phyloP scores from a whole-genome alignment of 2,113 vertebrate species.

The Eulemur rufifrons region DNA sequence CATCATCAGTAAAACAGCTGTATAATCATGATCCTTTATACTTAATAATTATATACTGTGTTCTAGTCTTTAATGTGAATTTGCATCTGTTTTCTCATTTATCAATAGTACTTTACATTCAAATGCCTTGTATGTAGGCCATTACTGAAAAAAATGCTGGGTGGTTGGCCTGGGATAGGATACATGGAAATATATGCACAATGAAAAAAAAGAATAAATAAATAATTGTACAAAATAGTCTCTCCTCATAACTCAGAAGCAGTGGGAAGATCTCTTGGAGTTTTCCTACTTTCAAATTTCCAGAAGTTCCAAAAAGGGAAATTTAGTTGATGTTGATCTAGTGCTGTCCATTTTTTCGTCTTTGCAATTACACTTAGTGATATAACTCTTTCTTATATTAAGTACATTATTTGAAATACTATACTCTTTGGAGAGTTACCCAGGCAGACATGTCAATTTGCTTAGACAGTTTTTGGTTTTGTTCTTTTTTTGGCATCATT shows the following conservation, averaged over 20 bases:
- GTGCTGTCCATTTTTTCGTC: neutral
- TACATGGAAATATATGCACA: neutral
- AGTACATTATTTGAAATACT: neutral
- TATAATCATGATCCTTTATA: neutral
- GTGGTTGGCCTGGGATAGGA: neutral
- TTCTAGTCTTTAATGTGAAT: neutral
- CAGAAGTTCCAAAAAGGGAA: neutral
- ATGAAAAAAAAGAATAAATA: neutral
- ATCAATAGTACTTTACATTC: neutral
- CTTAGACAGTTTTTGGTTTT: conserved; percentile 35
- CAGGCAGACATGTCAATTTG: neutral
- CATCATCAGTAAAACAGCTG: neutral
- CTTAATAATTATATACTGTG: neutral
- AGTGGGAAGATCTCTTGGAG: neutral
- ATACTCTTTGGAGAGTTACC: neutral
- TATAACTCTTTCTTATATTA: neutral
- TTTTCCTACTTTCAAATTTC: conserved; percentile 6
- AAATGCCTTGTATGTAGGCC: neutral
- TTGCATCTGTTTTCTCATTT: neutral
- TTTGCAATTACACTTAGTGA: neutral
- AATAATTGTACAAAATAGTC: neutral
- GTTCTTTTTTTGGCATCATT: neutral
- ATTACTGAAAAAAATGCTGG: neutral
- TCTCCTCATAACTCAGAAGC: neutral
- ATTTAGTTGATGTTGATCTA: neutral